Evolutionary conservation across 2,888 invertebrate genomes (phyloP).

Genomic region (Dendrolimus houi): DNA sequence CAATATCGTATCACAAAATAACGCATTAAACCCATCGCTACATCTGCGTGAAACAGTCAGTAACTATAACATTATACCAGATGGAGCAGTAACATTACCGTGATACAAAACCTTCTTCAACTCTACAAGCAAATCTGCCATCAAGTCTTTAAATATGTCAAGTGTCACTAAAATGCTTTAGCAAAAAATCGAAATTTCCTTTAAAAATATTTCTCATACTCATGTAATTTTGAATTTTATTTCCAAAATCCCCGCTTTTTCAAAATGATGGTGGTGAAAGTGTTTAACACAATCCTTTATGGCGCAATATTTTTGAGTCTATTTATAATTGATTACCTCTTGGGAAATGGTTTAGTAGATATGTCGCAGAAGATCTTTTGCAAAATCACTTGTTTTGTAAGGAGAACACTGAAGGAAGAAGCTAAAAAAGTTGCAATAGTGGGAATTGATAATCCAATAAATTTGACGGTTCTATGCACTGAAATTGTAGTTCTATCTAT

Average conservation of each 20-base stretch:
- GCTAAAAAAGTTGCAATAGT: slow-evolving; percentile 17
- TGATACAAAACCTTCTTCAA: too few species aligned
- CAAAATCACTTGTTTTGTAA: slow-evolving; percentile 36
- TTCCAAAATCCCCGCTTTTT: slow-evolving; percentile 3
- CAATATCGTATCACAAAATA: too few species aligned
- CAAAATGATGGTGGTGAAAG: slow-evolving; percentile 28
- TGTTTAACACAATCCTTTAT: slow-evolving; percentile 22
- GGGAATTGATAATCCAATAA: slow-evolving; percentile 24
- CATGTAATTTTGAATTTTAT: slow-evolving; percentile 13
- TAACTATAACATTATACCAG: too few species aligned
- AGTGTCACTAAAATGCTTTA: too few species aligned
- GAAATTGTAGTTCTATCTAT: slow-evolving; percentile 39
- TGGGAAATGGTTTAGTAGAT: slow-evolving; percentile 50
- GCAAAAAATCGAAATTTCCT: too few species aligned
- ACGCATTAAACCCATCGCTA: too few species aligned
- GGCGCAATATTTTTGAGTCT: slow-evolving; percentile 32
- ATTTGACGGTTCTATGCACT: slow-evolving; percentile 29
- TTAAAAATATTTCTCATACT: slow-evolving; percentile 4
- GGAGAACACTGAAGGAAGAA: slow-evolving; percentile 35
- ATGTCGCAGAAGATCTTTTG: slow-evolving; percentile 32
- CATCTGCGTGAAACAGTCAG: too few species aligned
- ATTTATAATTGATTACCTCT: slow-evolving; percentile 36
- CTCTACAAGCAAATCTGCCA: too few species aligned
- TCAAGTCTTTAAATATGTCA: too few species aligned
- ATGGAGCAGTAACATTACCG: too few species aligned